Conservation (phyloP, 2,113 vertebrate species). For the Candoia aspera region DNA sequence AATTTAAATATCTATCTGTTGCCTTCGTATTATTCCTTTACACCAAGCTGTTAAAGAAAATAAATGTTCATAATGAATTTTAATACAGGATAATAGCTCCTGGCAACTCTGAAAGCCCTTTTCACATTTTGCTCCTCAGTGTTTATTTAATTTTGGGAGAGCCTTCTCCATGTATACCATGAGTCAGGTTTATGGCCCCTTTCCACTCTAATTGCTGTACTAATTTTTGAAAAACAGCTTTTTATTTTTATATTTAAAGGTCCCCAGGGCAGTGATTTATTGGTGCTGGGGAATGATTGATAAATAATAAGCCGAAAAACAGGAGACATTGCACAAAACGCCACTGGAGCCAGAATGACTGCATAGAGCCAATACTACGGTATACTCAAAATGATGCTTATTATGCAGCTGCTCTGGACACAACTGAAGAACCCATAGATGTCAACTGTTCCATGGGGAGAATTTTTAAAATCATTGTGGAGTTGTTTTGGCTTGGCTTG, state of each 20-base stretch:
- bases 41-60: conserved; percentile 30
- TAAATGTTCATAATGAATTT: conserved; percentile 55
- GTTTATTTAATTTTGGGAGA: conserved; percentile 68
- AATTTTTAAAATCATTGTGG: neutral
- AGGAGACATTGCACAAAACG: conserved; percentile 67
- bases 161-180: conserved; percentile 62
- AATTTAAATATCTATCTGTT: conserved; percentile 24
- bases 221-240: conserved; percentile 73
- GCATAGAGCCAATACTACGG: conserved; percentile 39
- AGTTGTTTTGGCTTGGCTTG: neutral
- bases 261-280: conserved; percentile 73
- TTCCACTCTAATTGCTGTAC: conserved; percentile 77
- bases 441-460: conserved; percentile 58
- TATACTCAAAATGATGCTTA: conserved; percentile 62
- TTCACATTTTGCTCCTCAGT: conserved; percentile 66
- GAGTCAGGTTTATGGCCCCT: conserved; percentile 68
- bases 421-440: conserved; percentile 57
- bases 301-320: conserved; percentile 68
- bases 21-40: conserved; percentile 37
- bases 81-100: conserved; percentile 52
- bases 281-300: conserved; percentile 67
- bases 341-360: conserved; percentile 58
- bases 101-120: conserved; percentile 66
- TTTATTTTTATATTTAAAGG: conserved; percentile 74
- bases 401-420: conserved; percentile 48